These are phyloP conservation scores for Helostoma temminkii DNA, from an alignment of 2,797 vertebrate genomes.

Conservation along the genomic window DNA sequence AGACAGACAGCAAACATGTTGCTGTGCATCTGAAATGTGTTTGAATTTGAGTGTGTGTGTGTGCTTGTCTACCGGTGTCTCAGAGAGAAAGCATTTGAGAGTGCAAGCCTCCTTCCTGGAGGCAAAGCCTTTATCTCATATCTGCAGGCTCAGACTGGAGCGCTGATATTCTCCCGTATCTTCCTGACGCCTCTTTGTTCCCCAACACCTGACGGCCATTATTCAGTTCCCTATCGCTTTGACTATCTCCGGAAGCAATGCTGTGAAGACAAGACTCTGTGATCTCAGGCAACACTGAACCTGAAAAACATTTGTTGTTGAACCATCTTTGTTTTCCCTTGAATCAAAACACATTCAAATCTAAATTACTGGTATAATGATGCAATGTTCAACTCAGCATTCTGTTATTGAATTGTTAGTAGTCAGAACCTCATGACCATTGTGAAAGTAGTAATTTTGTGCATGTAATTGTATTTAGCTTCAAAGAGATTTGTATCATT, in stretches of 20 bases:
- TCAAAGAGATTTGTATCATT: slow-evolving; percentile 12
- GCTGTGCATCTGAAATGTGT: slow-evolving; percentile 27
- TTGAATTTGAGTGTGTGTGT: slow-evolving; percentile 37
- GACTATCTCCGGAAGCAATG: slow-evolving; percentile 67
- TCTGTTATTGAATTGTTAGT: slow-evolving; percentile 14
- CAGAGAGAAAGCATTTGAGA: slow-evolving; percentile 51
- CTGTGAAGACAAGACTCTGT: slow-evolving; percentile 64
- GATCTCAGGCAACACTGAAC: slow-evolving; percentile 48
- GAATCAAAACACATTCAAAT: slow-evolving; percentile 48
- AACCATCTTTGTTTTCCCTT: slow-evolving; percentile 32
- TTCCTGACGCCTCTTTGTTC: slow-evolving; percentile 79
- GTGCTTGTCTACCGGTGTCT: slow-evolving; percentile 45
- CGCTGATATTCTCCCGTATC: slow-evolving; percentile 76
- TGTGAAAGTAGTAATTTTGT: neutral
- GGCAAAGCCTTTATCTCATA: slow-evolving; percentile 77
- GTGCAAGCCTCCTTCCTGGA: slow-evolving; percentile 54
- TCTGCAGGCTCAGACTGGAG: slow-evolving; percentile 80
- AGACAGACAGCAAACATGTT: slow-evolving; percentile 33
- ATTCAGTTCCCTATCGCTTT: slow-evolving; percentile 65
- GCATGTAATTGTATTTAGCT: neutral
- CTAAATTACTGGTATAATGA: slow-evolving; percentile 51
- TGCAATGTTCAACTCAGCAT: slow-evolving; percentile 34
- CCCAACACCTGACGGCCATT: slow-evolving; percentile 76
- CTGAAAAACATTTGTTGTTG: slow-evolving; percentile 36
- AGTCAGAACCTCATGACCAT: slow-evolving; percentile 20